A percentile compares a stretch with the other conserved stretches of the same genome.
Conservation (phyloP, 2,797 vertebrate species). For the Platalea minor region DNA sequence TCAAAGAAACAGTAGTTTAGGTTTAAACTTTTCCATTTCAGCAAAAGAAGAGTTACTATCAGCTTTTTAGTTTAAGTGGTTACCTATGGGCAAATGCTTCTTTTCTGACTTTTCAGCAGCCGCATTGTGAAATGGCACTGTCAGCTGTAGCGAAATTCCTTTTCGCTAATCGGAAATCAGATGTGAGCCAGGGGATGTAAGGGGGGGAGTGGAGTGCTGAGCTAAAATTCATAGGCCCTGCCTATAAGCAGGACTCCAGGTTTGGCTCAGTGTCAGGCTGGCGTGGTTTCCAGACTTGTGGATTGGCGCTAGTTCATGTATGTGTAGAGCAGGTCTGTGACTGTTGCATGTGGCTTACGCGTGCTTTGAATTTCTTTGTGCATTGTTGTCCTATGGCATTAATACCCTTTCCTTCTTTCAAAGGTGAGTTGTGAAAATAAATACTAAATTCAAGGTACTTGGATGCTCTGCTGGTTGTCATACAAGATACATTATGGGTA, state of each 20-base stretch:
- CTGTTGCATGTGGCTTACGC: rapidly evolving
- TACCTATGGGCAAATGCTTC: neutral
- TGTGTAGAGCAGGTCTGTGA: neutral
- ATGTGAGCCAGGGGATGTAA: neutral
- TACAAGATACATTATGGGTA: neutral
- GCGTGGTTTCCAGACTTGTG: neutral
- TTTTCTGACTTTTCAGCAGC: neutral
- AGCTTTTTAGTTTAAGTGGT: neutral
- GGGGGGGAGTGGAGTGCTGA: neutral
- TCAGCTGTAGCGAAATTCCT: neutral
- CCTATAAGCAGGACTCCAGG: neutral
- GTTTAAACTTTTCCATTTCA: neutral
- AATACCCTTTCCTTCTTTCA: neutral
- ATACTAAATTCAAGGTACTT: neutral
- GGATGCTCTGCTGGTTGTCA: neutral
- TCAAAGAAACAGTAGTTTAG: neutral
- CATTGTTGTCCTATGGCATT: neutral
- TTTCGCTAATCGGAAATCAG: neutral
- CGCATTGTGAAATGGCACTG: neutral
- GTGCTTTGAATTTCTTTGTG: neutral
- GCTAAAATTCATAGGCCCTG: neutral
- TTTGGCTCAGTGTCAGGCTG: neutral
- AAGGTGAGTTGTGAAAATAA: neutral
- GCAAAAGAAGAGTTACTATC: neutral
- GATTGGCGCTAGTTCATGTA: neutral